These are phyloP conservation scores for Eristalinus aeneus DNA, from an alignment of 2,888 invertebrate genomes.

Conservation along the genomic window DNA sequence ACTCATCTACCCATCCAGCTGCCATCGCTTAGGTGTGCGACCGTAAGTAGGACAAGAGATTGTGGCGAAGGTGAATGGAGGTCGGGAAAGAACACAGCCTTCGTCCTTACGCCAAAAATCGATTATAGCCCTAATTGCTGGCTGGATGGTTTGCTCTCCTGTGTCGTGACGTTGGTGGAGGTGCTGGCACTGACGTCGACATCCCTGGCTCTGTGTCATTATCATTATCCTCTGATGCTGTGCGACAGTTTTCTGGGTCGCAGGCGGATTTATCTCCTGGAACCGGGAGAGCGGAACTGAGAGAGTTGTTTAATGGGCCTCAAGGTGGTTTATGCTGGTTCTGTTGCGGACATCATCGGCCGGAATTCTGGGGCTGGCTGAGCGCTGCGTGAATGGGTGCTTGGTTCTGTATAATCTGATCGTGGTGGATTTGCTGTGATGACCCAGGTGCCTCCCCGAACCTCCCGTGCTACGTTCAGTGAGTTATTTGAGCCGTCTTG, in stretches of 20 bases:
- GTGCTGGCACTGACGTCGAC: slow-evolving; percentile 25
- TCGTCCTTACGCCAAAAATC: slow-evolving; percentile 60
- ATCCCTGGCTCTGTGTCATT: slow-evolving; percentile 60
- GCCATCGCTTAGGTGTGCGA: slow-evolving; percentile 7
- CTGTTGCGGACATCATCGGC: slow-evolving; percentile 23
- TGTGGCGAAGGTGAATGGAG: neutral
- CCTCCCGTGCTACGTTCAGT: neutral
- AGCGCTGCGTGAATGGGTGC: slow-evolving; percentile 3
- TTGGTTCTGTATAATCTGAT: slow-evolving; percentile 8
- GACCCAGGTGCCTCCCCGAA: neutral
- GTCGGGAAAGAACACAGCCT: slow-evolving; percentile 25
- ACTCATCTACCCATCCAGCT: neutral
- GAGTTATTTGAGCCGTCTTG: neutral
- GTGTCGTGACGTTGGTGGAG: neutral
- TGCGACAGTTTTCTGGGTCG: slow-evolving; percentile 63
- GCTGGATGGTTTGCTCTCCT: slow-evolving; percentile 17
- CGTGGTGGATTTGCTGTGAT: neutral
- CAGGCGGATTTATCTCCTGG: slow-evolving; percentile 59
- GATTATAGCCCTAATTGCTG: slow-evolving; percentile 64
- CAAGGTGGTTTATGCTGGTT: slow-evolving; percentile 58
- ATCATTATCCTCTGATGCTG: slow-evolving; percentile 63
- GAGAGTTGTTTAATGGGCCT: slow-evolving; percentile 60
- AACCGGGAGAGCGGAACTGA: slow-evolving; percentile 48
- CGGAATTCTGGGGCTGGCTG: neutral
- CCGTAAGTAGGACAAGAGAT: slow-evolving; percentile 15